Conservation (phyloP, 2,797 vertebrate genomes). For the Otolemur crassicaudatus region DNA sequence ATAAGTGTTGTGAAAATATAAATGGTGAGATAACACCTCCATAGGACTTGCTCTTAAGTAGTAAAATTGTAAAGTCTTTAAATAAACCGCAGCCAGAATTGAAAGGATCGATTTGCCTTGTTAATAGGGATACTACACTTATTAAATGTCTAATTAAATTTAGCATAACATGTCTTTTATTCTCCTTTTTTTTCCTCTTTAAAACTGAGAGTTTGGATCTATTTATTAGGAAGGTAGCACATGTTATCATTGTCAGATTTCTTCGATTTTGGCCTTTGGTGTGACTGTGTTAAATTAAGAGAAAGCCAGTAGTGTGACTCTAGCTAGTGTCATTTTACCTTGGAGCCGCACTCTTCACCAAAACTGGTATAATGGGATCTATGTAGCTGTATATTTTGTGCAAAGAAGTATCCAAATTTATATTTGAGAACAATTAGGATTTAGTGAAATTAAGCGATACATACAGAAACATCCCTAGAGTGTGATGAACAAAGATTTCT, state of each 20-base stretch:
- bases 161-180: constrained; percentile 68
- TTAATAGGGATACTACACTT: constrained; percentile 84
- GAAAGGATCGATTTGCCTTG: constrained; percentile 85
- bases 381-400: constrained; percentile 27
- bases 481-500: background rate
- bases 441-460: constrained; percentile 53
- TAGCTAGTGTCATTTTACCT: constrained; percentile 41
- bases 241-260: constrained; percentile 24
- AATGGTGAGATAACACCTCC: constrained; percentile 93
- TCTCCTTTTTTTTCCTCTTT: background rate
- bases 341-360: constrained; percentile 49
- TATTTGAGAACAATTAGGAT: constrained; percentile 55
- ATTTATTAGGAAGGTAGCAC: constrained; percentile 47
- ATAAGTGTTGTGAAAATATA: constrained; percentile 92
- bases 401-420: constrained; percentile 47
- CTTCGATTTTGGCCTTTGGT: constrained; percentile 64
- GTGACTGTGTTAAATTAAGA: constrained; percentile 71
- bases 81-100: constrained; percentile 85
- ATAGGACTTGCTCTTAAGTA: constrained; percentile 90
- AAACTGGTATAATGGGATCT: background rate
- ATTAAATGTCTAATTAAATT: constrained; percentile 83
- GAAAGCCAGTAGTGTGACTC: constrained; percentile 63
- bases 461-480: background rate
- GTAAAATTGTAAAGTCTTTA: constrained; percentile 90
- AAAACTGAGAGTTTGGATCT: constrained; percentile 49